Evolutionary conservation across 1,140 invertebrate genomes (phyloP), one percentile per base, ranked within the genome.

Genomic region (Platorchestia sp.): DNA sequence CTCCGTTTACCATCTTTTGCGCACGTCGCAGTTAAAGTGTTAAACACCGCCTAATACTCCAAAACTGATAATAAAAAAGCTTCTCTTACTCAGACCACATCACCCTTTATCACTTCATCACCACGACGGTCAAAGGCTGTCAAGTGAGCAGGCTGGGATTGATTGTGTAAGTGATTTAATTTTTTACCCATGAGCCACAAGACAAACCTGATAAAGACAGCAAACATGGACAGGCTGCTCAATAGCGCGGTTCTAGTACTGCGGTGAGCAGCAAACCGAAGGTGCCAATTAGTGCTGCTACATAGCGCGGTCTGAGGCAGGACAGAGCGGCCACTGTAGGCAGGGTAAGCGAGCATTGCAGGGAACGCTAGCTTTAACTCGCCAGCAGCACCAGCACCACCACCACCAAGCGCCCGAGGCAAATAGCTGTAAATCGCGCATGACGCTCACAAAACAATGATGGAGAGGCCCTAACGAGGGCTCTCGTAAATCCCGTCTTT

Each of bases 391-490:
- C 59, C 14, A 75, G 59, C 59, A 75, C 59, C 14, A 75, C 19
- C 47, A 51, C 47, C 47, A 51, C 59, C 44, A 93, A 40, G 40
- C 7, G 44, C 91, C 91, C 91, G 91, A 93, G 91, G 91, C 91
- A 93, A 93, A 47, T n/a, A 93, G 91, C 91, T 45, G 91, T 93
- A 93, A 93, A 93, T 93, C 91, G 91, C 45, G 45, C 91, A 93
- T 93, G 91, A 93, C 91, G 91, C 43, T 93, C 43, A 45, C 91
- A 93, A 93, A 93, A 93, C 91, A 93, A 93, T 93, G 91, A 93
- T 93, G 91, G 45, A 93, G 91, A 93, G 91, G 41, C 45, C 36
- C 91, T 93, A 93, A 93, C 91, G 91, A 93, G 91, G 91, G 43
- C 91, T 47, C 91, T 93, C 91, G 91, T 93, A 93, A 93, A 93